Base-by-base conservation (phyloP, 1,140 invertebrate genomes). In the Magallana gigas region DNA sequence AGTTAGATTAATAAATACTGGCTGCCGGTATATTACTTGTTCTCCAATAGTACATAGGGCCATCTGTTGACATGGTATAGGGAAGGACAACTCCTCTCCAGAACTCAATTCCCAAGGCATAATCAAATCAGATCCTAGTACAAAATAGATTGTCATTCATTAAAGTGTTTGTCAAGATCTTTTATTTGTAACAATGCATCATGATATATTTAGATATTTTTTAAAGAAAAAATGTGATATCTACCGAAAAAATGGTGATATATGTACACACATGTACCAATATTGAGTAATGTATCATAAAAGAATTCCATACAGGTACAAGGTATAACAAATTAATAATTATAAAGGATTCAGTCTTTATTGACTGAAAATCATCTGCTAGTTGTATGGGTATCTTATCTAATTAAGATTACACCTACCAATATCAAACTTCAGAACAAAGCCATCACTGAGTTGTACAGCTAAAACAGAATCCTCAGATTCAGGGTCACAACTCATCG, bases 1-100 rank as follows among this genome's bases (percentile, higher is more conserved):
- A 48, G 9, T 12, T 29, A 76, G 12, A 76, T 76, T 76, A 4
- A 76, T 12, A 68, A 23, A 76, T 29, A 62, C 5, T 62, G n/a
- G 23, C 23, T 1, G 23, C 23, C 23, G 23, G 12, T 29, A 76
- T 11, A 12, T 36, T 87, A 94, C 93, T 92, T 94, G 90, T 57
- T 90, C 91, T 60, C 91, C 92, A 64, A 94, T 91, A 29, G 86
- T 84, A 90, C 92, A 93, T 3, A 93, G 90, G 58, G 91, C 87
- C 91, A 94, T 93, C 59, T 92, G 91, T 36, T 91, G 64, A 88
- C 94, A 94, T 16, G 91, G 87, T 76, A 92, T 88, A n/a, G 93
- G 92, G 83, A 95, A 94, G 29, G 83, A 64, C 0, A 94, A 58
- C 80, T 93, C 91, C 59, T 86, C 57, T 59, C 93, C 92, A 84